These are phyloP conservation scores for Tridacna crocea DNA, from an alignment of 2,888 invertebrate genomes.

Conservation along the genomic window DNA sequence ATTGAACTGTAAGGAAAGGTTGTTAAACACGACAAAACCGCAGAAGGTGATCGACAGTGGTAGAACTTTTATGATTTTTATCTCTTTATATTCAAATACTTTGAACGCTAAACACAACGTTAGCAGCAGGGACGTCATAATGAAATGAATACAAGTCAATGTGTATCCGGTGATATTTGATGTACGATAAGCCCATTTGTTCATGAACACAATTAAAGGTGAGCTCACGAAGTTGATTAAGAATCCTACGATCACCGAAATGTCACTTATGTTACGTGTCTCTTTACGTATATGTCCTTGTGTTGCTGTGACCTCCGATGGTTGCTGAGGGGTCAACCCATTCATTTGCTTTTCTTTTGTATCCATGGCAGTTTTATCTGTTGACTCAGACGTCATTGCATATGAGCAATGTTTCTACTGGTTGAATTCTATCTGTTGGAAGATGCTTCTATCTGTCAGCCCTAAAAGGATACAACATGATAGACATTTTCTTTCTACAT, in stretches of 20 bases:
- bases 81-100: slow-evolving; percentile 85
- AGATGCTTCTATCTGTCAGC: too few species aligned
- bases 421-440: too few species aligned
- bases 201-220: slow-evolving; percentile 86
- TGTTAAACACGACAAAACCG: slow-evolving; percentile 87
- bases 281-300: slow-evolving; percentile 5
- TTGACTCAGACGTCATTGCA: neutral
- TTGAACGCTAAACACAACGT: slow-evolving; percentile 85
- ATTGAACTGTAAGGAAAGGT: slow-evolving; percentile 86
- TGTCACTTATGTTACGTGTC: slow-evolving; percentile 32
- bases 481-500: too few species aligned
- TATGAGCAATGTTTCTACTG: neutral
- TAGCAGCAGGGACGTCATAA: slow-evolving; percentile 86
- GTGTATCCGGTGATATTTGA: slow-evolving; percentile 86
- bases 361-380: neutral
- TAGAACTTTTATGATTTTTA: slow-evolving; percentile 85
- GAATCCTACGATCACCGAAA: slow-evolving; percentile 66
- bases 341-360: neutral
- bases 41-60: slow-evolving; percentile 87
- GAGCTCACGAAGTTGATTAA: slow-evolving; percentile 85
- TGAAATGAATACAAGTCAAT: slow-evolving; percentile 85
- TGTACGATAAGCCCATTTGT: slow-evolving; percentile 86
- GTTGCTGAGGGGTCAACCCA: neutral
- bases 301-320: neutral
- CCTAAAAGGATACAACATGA: too few species aligned